Evolutionary conservation across 2,888 invertebrate genomes (phyloP).

Genomic region (Caprella mutica): DNA sequence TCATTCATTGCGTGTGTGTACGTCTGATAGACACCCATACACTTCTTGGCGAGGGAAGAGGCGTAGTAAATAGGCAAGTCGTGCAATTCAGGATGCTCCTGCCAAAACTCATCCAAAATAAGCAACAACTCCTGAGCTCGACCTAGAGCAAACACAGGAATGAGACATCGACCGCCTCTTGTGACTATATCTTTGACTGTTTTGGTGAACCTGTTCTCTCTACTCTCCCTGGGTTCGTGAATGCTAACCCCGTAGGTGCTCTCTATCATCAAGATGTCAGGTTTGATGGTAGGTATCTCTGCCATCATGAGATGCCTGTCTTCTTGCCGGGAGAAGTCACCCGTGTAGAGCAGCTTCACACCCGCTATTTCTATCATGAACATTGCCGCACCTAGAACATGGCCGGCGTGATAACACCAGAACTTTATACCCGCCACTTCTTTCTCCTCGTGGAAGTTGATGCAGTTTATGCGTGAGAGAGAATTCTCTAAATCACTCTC

Average conservation of each 20-base stretch:
- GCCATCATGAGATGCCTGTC: constrained; percentile 99
- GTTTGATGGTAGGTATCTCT: constrained; percentile 89
- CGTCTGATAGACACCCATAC: constrained; percentile 99
- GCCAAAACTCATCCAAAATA: constrained; percentile 96
- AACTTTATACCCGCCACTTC: constrained; percentile 93
- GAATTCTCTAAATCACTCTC: constrained; percentile 93
- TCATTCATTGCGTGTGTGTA: constrained; percentile 99
- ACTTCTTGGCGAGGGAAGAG: constrained; percentile 96
- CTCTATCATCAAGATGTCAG: constrained; percentile 92
- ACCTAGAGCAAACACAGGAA: constrained; percentile 96
- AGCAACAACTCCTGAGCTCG: constrained; percentile 90
- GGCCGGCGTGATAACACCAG: constrained; percentile 98
- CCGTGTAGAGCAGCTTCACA: constrained; percentile 90
- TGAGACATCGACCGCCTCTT: constrained; percentile 93
- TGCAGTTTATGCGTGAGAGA: constrained; percentile 97
- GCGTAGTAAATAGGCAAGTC: constrained; percentile 99
- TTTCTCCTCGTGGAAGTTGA: constrained; percentile 95
- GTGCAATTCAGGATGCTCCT: constrained; percentile 88
- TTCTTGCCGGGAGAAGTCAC: constrained; percentile 96
- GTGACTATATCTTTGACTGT: constrained; percentile 91
- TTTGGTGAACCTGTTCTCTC: constrained; percentile 84
- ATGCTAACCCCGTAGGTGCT: constrained; percentile 99
- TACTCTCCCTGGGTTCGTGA: constrained; percentile 93
- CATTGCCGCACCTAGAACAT: constrained; percentile 98
- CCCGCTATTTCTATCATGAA: constrained; percentile 99